Evolutionary conservation across 2,113 vertebrate genomes (phyloP), one percentile per base, ranked within the genome.

Genomic region (Apaloderma vittatum): DNA sequence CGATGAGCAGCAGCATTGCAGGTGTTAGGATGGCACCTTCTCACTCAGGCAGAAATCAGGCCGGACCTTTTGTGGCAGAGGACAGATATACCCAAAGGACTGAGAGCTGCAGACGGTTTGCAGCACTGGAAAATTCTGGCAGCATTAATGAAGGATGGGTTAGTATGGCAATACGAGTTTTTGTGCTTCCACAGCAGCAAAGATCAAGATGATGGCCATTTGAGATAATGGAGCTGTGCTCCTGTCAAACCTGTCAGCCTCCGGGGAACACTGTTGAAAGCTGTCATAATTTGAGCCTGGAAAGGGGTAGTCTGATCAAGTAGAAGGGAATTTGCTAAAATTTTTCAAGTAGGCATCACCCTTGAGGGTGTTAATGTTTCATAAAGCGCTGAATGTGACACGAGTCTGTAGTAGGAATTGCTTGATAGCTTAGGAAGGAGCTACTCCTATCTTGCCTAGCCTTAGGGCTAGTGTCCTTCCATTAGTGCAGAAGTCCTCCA

Each of bases 1-100:
- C 0, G 0, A 20, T 2, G 15, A 70, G 72, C 34, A 55, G 45
- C 24, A 21, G n/a, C 58, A 32, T 14, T 0, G 0, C 34, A 37
- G 46, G 29, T 0, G 0, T 11, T 51, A 57, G 49, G 40, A n/a
- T 0, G 2, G 43, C 2, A 5, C 22, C 46, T 62, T 70, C 43
- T 65, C 16, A 57, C 45, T 4, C 0, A 1, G 75, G 43, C 78
- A 82, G 20, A 37, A 29, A 32, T 29, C 45, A 43, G 37, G 7
- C 70, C 48, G 46, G 48, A 19, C 32, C 19, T 59, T 83, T 32
- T 1, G 9, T 1, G 2, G 12, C 29, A 34, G 45, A 61, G 43
- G 21, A 68, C 40, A 20, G 62, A 49, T 8, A 6, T 24, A 15
- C 17, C 48, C 9, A 27, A 13, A 46, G 84, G 55, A 46, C 34